Conservation (phyloP, 2,113 vertebrate species). For the Coryphaenoides rupestris region DNA sequence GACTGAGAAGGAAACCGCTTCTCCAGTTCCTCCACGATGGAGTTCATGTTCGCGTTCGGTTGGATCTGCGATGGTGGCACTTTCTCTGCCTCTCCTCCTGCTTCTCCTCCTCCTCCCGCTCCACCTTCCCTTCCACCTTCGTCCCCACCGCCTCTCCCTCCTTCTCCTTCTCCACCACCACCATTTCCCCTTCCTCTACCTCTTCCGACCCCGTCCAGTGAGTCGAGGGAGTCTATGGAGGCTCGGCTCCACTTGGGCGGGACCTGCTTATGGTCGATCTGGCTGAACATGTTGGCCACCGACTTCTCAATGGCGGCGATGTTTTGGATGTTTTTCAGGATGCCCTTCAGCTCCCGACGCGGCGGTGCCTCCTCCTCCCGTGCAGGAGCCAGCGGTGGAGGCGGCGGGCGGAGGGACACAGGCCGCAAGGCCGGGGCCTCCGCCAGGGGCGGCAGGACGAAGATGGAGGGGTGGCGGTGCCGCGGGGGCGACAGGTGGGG, state of each 20-base stretch:
- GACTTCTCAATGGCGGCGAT: conserved; percentile 92
- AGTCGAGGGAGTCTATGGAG: conserved; percentile 47
- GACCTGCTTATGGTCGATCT: conserved; percentile 86
- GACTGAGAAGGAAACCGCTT: conserved; percentile 81
- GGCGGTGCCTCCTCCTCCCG: conserved; percentile 48
- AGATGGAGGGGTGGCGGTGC: conserved; percentile 50
- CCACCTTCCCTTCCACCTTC: conserved; percentile 17
- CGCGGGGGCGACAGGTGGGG: conserved; percentile 51
- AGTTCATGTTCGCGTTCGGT: conserved; percentile 74
- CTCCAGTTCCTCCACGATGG: conserved; percentile 79
- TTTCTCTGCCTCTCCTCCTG: conserved; percentile 2
- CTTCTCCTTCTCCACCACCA: conserved; percentile 14
- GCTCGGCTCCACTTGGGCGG: conserved; percentile 71
- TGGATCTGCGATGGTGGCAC: conserved; percentile 30
- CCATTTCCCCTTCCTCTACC: conserved; percentile 19
- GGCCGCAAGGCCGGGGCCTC: conserved; percentile 56
- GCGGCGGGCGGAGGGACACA: conserved; percentile 39
- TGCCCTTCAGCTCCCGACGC: conserved; percentile 82
- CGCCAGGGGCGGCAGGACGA: conserved; percentile 63
- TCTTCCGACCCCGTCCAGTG: conserved; percentile 33
- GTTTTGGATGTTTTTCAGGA: conserved; percentile 90
- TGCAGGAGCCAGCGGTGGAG: conserved; percentile 24
- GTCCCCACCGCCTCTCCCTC: neutral
- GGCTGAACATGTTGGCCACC: conserved; percentile 93
- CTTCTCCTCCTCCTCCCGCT: neutral